Evolutionary conservation across 2,888 invertebrate species (phyloP).

Genomic region (Coronaproctus castanopsis): DNA sequence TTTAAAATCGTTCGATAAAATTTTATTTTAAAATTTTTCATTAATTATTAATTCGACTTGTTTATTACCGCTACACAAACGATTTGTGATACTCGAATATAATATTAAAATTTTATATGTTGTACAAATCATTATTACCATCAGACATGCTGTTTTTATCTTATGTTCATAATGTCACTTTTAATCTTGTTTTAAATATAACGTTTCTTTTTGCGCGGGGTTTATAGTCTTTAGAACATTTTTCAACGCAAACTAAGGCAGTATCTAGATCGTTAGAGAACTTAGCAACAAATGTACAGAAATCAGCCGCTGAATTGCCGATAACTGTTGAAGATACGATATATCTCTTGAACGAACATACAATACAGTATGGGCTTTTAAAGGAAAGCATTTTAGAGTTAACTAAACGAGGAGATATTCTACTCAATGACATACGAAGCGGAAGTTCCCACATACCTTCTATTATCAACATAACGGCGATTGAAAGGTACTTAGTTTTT

Average conservation of each 20-base stretch:
- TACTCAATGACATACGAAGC: constrained; percentile 47
- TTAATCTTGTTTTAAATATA: too few species aligned
- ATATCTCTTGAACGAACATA: constrained; percentile 64
- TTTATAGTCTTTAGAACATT: constrained; percentile 76
- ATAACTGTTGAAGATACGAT: constrained; percentile 82
- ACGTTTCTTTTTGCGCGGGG: too few species aligned
- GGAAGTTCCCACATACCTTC: constrained; percentile 16
- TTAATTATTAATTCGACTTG: too few species aligned
- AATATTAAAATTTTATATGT: too few species aligned
- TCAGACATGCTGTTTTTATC: neutral
- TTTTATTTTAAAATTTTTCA: too few species aligned
- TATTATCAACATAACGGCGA: constrained; percentile 71
- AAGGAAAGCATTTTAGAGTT: constrained; percentile 72
- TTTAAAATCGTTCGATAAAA: too few species aligned
- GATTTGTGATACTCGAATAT: too few species aligned
- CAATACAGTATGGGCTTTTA: constrained; percentile 43
- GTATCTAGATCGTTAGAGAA: constrained; percentile 68
- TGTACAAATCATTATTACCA: too few species aligned
- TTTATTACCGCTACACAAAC: too few species aligned
- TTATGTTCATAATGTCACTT: too few species aligned
- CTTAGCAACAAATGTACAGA: constrained; percentile 71
- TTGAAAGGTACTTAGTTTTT: constrained; percentile 51
- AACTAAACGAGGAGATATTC: constrained; percentile 68
- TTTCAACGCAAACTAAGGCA: constrained; percentile 74
- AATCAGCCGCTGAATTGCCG: constrained; percentile 49